phyloP scores from a whole-genome alignment of 2,113 vertebrate species.

The Pionites leucogaster region DNA sequence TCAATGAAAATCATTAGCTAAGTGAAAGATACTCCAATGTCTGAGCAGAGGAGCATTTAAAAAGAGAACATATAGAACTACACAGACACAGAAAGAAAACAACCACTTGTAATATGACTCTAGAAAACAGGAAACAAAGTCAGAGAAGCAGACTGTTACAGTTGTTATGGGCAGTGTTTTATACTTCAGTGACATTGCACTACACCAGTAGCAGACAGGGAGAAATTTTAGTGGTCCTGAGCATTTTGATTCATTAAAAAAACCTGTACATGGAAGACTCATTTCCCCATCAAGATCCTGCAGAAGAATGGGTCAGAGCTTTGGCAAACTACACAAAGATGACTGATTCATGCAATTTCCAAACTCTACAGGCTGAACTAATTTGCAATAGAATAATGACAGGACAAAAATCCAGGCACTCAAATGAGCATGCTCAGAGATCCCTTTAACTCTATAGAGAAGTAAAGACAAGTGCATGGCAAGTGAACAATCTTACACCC shows the following conservation, averaged over 20 bases:
- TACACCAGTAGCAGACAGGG: background rate
- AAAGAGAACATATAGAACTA: background rate
- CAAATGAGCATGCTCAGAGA: background rate
- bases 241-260: background rate
- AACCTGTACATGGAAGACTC: background rate
- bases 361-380: constrained; percentile 24
- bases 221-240: background rate
- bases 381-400: constrained; percentile 20
- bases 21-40: background rate
- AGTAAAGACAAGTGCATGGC: background rate
- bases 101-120: background rate
- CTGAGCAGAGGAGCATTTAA: background rate
- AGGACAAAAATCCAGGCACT: constrained; percentile 29
- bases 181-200: background rate
- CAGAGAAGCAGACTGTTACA: background rate
- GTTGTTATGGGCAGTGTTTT: background rate
- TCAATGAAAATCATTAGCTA: background rate
- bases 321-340: constrained; percentile 17
- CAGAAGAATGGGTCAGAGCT: constrained; percentile 1
- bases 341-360: constrained; percentile 17
- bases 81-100: background rate
- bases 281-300: background rate
- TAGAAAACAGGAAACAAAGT: background rate
- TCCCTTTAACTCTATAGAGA: background rate
- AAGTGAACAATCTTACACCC: background rate